Evolutionary conservation across 1,140 invertebrate genomes (phyloP).

Genomic region (Scaptodrosophila lebanonensis): DNA sequence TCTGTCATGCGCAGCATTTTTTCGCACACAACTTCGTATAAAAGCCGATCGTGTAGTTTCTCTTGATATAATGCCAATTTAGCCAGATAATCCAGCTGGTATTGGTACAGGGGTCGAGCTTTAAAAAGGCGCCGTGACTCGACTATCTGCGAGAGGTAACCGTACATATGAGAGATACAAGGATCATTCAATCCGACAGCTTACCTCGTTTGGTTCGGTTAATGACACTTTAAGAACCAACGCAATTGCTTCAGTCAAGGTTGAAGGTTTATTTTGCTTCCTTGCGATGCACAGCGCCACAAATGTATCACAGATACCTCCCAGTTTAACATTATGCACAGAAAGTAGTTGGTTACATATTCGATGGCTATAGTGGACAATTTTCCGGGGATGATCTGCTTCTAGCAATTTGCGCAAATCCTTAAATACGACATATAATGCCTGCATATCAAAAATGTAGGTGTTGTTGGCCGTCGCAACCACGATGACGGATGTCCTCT

Average conservation of each 20-base stretch:
- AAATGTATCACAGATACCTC: slow-evolving; percentile 42
- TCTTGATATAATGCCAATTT: slow-evolving; percentile 40
- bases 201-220: no score
- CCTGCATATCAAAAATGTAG: slow-evolving; percentile 42
- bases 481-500: slow-evolving; percentile 19
- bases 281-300: slow-evolving; percentile 35
- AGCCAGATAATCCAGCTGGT: slow-evolving; percentile 33
- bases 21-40: slow-evolving; percentile 23
- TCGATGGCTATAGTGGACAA: slow-evolving; percentile 51
- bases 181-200: no score
- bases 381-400: slow-evolving; percentile 28
- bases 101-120: slow-evolving; percentile 20
- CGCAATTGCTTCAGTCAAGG: slow-evolving; percentile 34
- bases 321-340: slow-evolving; percentile 24
- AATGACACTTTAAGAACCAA: slow-evolving; percentile 17
- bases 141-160: slow-evolving; percentile 1
- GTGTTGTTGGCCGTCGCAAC: slow-evolving; percentile 39
- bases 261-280: slow-evolving; percentile 1
- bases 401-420: slow-evolving; percentile 28
- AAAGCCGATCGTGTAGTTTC: slow-evolving; percentile 29
- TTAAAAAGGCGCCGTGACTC: slow-evolving; percentile 30
- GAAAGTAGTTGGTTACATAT: slow-evolving; percentile 30
- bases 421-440: slow-evolving; percentile 31
- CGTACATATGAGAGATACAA: no score
- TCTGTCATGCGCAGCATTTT: slow-evolving; percentile 28